These are phyloP conservation scores for Agrochola circellaris DNA, from an alignment of 2,888 invertebrate genomes.

Conservation along the genomic window DNA sequence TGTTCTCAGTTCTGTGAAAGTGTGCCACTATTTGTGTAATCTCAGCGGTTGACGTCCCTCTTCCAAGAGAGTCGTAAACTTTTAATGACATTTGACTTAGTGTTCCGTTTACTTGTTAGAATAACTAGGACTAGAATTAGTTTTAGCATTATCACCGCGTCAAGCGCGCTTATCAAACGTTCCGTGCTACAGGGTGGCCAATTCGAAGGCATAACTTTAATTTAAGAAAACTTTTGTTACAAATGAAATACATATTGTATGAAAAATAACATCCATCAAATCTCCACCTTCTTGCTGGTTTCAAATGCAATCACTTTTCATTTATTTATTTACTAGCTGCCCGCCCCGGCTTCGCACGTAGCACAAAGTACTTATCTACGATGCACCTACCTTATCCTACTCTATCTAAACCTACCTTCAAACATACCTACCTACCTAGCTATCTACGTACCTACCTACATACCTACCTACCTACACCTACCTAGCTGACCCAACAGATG, in stretches of 20 bases:
- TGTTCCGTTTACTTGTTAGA: not conserved
- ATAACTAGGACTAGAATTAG: not conserved
- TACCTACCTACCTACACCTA: no score
- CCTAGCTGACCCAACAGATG: no score
- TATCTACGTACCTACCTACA: no score
- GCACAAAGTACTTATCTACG: no score
- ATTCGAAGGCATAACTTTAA: not conserved
- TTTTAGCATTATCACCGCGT: not conserved
- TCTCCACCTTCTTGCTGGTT: no score
- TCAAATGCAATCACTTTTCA: not conserved
- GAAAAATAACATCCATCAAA: not conserved
- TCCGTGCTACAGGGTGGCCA: not conserved
- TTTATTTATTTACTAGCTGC: no score
- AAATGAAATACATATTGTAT: not conserved
- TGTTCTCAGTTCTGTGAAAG: not conserved
- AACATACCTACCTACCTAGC: no score
- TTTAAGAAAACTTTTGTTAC: not conserved
- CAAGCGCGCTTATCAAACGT: not conserved
- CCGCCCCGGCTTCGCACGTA: no score
- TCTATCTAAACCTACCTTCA: no score
- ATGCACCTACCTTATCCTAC: no score
- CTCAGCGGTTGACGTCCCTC: not conserved
- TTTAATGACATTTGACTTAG: constrained; percentile 14
- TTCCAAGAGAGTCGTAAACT: constrained; percentile 9
- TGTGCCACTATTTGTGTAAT: not conserved